A percentile compares a stretch with the other conserved stretches of the same genome.
These are phyloP conservation scores for Damaliscus lunatus DNA, from an alignment of 2,113 vertebrate genomes.

Conservation along the genomic window DNA sequence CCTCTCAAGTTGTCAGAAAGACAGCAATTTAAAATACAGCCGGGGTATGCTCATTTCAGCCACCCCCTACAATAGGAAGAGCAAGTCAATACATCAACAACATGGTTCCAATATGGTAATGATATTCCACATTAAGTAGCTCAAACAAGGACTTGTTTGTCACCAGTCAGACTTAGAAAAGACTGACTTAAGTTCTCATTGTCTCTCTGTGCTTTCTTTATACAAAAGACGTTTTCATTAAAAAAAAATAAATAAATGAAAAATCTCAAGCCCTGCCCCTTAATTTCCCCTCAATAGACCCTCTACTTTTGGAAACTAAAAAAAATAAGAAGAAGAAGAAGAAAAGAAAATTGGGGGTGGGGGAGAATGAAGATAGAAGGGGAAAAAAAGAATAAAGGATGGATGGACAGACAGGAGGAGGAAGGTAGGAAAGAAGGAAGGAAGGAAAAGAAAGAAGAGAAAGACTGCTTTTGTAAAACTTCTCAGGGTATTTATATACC, in stretches of 20 bases:
- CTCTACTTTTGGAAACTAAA: slow-evolving; percentile 38
- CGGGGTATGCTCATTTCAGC: not conserved
- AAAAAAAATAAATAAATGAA: slow-evolving; percentile 64
- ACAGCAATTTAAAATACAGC: not conserved
- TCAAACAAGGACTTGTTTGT: slow-evolving; percentile 78
- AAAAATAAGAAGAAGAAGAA: accelerated
- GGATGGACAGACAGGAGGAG: accelerated
- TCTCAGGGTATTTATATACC: slow-evolving; percentile 76
- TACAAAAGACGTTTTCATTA: slow-evolving; percentile 13
- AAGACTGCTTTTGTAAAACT: slow-evolving; percentile 69
- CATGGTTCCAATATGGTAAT: slow-evolving; percentile 64
- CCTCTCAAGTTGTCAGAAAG: not conserved
- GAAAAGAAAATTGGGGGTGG: accelerated
- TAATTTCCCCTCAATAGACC: slow-evolving; percentile 34
- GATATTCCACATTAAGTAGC: slow-evolving; percentile 51
- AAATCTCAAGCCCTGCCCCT: slow-evolving; percentile 47
- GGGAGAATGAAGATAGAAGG: accelerated
- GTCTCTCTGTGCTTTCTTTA: slow-evolving; percentile 33
- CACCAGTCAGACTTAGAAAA: slow-evolving; percentile 71
- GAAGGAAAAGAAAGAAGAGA: not conserved
- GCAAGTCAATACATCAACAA: slow-evolving; percentile 18
- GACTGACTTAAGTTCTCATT: slow-evolving; percentile 65
- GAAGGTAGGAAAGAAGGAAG: accelerated
- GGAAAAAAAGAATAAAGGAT: not conserved
- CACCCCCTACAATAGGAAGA: not conserved